Percentiles rank a stretch among this genome's conserved stretches.
Evolutionary conservation across 2,888 invertebrate species (phyloP).

Genomic region (Lithophane ornitopus): DNA sequence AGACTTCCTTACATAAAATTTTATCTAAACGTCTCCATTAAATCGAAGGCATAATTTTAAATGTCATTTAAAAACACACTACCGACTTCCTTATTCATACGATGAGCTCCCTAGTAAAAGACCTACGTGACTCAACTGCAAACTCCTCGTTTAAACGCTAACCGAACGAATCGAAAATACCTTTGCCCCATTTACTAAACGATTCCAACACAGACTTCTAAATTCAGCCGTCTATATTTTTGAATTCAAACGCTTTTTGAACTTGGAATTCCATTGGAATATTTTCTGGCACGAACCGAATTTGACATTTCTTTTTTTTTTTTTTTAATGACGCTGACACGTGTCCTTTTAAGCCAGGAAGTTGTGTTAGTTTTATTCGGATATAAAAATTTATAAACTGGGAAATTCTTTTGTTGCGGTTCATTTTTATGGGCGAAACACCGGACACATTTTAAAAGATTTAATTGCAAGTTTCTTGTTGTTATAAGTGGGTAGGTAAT

Average conservation of each 20-base stretch:
- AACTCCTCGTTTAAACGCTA: conserved; percentile 66
- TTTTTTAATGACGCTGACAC: conserved; percentile 63
- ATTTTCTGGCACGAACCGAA: conserved; percentile 68
- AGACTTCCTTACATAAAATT: conserved; percentile 45
- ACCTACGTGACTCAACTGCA: conserved; percentile 75
- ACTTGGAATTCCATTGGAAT: conserved; percentile 70
- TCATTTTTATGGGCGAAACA: conserved; percentile 66
- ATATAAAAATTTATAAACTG: conserved; percentile 66
- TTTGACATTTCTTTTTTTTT: conserved; percentile 67
- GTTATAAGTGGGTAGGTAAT: conserved; percentile 35
- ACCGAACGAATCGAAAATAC: conserved; percentile 70
- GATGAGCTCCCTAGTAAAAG: conserved; percentile 72
- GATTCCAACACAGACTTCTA: conserved; percentile 55
- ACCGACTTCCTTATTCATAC: conserved; percentile 70
- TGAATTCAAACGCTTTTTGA: conserved; percentile 69
- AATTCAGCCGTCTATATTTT: conserved; percentile 61
- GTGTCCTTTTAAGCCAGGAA: conserved; percentile 65
- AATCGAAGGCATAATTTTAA: conserved; percentile 68
- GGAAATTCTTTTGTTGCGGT: conserved; percentile 64
- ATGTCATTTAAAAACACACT: conserved; percentile 68
- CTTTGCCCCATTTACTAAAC: conserved; percentile 56
- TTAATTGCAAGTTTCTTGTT: conserved; percentile 57
- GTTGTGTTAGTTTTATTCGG: conserved; percentile 69
- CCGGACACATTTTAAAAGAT: conserved; percentile 56
- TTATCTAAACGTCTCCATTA: conserved; percentile 65